These are phyloP conservation scores for Coracopsis vasa DNA, from an alignment of 2,113 vertebrate genomes.

Conservation along the genomic window DNA sequence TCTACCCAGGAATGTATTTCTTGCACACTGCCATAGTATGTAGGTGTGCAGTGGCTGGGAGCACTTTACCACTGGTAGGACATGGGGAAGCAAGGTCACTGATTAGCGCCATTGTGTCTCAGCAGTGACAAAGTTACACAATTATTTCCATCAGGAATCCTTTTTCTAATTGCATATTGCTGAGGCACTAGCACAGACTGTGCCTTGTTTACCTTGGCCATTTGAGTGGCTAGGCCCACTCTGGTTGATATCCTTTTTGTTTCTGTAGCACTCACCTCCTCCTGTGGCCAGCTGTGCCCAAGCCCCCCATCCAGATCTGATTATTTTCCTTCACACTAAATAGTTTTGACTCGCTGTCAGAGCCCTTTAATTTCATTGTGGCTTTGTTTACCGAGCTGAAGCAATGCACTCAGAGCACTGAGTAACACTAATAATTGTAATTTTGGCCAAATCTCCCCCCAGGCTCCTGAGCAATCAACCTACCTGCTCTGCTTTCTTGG, in stretches of 20 bases:
- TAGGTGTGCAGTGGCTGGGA: neutral
- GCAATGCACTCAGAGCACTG: neutral
- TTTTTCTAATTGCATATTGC: neutral
- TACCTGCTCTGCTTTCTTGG: neutral
- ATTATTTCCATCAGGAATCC: neutral
- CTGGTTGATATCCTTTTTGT: neutral
- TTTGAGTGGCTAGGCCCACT: neutral
- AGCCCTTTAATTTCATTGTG: neutral
- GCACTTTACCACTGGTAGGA: neutral
- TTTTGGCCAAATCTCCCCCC: neutral
- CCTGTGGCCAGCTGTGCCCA: neutral
- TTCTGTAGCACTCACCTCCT: conserved; percentile 3
- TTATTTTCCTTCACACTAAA: conserved; percentile 29
- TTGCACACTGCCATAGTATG: rapidly evolving
- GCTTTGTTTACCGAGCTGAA: neutral
- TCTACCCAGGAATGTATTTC: neutral
- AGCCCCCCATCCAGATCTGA: neutral
- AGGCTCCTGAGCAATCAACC: neutral
- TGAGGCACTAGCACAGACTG: neutral
- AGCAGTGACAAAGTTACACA: neutral
- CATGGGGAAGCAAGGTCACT: neutral
- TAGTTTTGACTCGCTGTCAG: neutral
- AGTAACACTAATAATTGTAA: neutral
- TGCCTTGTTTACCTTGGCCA: conserved; percentile 18
- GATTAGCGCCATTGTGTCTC: rapidly evolving